These are phyloP conservation scores for Cataglyphis livida DNA, from an alignment of 2,888 invertebrate species.

Conservation along the genomic window DNA sequence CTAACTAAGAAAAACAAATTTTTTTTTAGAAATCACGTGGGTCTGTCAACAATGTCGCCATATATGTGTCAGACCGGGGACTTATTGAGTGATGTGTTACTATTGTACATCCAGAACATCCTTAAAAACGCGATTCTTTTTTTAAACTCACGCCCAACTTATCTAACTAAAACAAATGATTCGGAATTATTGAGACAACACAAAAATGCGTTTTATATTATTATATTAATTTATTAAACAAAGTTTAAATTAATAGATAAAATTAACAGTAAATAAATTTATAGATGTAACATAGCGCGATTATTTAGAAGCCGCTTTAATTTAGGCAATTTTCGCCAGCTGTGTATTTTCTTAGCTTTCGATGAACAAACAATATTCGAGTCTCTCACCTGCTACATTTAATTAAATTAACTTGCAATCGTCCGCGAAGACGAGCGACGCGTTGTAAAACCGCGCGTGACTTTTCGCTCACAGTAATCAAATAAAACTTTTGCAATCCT, in stretches of 20 bases:
- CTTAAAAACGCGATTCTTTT: background rate
- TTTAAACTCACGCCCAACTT: background rate
- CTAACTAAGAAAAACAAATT: too few species aligned
- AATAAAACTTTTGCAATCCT: constrained; percentile 30
- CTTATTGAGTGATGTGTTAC: too few species aligned
- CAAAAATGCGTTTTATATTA: background rate
- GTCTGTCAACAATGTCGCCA: too few species aligned
- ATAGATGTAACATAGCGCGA: background rate
- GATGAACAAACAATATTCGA: background rate
- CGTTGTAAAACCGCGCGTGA: constrained; percentile 21
- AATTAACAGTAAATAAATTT: background rate
- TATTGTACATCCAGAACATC: too few species aligned
- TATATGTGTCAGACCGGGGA: too few species aligned
- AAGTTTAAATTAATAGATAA: background rate
- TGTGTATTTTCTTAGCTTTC: background rate
- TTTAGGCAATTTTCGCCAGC: background rate
- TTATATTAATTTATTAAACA: background rate
- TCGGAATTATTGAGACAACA: background rate
- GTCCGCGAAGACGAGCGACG: background rate
- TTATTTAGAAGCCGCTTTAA: background rate
- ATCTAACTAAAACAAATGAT: background rate
- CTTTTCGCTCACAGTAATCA: constrained; percentile 28
- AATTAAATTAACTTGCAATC: constrained; percentile 14
- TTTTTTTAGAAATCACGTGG: too few species aligned
- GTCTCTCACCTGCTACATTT: background rate